Percentiles rank a stretch among this genome's conserved stretches.
Evolutionary conservation across 2,113 vertebrate genomes (phyloP).

Genomic region (Caranx melampygus): DNA sequence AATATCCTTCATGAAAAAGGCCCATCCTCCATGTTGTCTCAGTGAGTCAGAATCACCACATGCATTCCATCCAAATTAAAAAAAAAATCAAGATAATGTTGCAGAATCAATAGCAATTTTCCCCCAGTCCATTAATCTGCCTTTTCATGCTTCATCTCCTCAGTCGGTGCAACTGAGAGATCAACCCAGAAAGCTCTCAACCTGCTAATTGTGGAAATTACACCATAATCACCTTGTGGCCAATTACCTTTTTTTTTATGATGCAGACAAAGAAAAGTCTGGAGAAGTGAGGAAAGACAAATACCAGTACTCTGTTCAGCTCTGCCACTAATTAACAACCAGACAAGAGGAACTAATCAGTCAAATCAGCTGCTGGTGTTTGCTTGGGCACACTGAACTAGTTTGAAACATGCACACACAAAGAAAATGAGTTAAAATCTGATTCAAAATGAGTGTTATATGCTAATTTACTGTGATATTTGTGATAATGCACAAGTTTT

Average conservation of each 20-base stretch:
- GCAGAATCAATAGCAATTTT: constrained; percentile 38
- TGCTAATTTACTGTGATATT: too few relatives aligned
- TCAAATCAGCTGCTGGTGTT: constrained; percentile 22
- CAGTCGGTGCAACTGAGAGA: neutral
- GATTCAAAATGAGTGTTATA: too few relatives aligned
- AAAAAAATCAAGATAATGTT: constrained; percentile 21
- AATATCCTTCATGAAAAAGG: too few relatives aligned
- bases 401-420: too few relatives aligned
- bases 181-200: constrained; percentile 13
- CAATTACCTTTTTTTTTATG: constrained; percentile 6
- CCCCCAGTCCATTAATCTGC: constrained; percentile 10
- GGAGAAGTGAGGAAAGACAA: neutral
- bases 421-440: too few relatives aligned
- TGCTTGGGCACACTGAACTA: neutral
- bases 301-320: neutral
- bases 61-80: constrained; percentile 10
- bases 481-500: too few relatives aligned
- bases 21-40: too few relatives aligned
- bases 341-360: constrained; percentile 40
- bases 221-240: neutral
- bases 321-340: constrained; percentile 38
- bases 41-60: neutral
- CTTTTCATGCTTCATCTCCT: constrained; percentile 13
- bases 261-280: neutral
- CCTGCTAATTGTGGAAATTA: neutral